A percentile compares a stretch with the other conserved stretches of the same genome.
Conservation (phyloP, 1,140 invertebrate species). For the Ruditapes philippinarum region DNA sequence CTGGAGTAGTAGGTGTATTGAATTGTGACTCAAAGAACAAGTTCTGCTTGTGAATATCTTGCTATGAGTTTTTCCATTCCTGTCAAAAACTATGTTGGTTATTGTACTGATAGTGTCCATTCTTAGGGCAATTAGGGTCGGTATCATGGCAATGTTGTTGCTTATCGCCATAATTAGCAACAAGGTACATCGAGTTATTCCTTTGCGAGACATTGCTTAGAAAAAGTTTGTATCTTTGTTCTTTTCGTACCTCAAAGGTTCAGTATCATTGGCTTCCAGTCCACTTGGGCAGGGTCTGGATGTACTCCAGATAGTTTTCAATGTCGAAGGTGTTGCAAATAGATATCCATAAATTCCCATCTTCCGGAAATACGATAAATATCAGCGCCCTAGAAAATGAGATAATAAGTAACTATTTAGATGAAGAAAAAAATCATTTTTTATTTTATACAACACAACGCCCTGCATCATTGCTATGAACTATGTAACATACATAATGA, state of each 20-base stretch:
- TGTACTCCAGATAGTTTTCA: conserved; percentile 77
- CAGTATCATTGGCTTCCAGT: too few species aligned
- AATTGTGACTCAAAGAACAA: conserved; percentile 89
- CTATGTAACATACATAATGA: too few species aligned
- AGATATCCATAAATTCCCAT: conserved; percentile 87
- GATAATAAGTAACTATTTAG: too few species aligned
- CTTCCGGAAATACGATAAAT: conserved; percentile 95
- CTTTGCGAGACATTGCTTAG: conserved; percentile 89
- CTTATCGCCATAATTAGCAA: conserved; percentile 90
- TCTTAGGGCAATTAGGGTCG: conserved; percentile 87
- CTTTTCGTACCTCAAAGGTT: conserved; percentile 49
- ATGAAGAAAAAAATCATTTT: too few species aligned
- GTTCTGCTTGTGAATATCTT: conserved; percentile 91
- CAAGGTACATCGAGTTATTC: conserved; percentile 88
- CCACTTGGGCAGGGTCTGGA: conserved; percentile 82
- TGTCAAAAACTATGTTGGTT: conserved; percentile 92
- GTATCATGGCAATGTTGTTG: conserved; percentile 87
- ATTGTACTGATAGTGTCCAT: conserved; percentile 90
- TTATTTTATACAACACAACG: too few species aligned
- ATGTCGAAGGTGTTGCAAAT: conserved; percentile 60
- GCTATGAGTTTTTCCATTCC: conserved; percentile 88
- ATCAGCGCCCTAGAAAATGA: conserved; percentile 89
- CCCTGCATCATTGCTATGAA: too few species aligned
- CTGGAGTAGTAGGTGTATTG: conserved; percentile 83
- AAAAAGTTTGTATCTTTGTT: conserved; percentile 69